Conservation (phyloP, 2,888 invertebrate genomes). For the Argyresthia albistria region DNA sequence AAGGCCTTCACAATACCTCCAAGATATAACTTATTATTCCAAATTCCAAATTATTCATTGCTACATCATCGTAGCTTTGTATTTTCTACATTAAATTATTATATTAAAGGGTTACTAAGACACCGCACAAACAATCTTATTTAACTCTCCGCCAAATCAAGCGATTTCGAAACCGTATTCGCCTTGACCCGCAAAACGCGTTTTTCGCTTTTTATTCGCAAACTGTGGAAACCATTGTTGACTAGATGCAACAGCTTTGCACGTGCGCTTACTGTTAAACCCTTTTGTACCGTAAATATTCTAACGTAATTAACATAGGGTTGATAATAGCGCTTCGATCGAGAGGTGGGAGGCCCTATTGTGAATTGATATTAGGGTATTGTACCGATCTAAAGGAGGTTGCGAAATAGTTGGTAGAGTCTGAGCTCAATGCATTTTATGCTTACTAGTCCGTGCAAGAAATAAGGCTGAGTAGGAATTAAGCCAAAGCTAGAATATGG, state of each 20-base stretch:
- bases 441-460: too few relatives aligned
- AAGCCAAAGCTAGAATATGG: too few relatives aligned
- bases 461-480: too few relatives aligned
- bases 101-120: too few relatives aligned
- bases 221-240: constrained; percentile 3
- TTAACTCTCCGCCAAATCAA: not conserved
- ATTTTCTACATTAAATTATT: too few relatives aligned
- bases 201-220: constrained; percentile 2
- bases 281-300: not conserved
- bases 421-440: constrained; percentile 5
- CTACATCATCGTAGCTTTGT: too few relatives aligned
- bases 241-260: not conserved
- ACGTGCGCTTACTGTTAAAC: not conserved
- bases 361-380: not conserved
- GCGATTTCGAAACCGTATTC: not conserved
- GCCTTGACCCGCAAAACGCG: constrained; percentile 1
- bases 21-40: too few relatives aligned
- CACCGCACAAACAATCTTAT: too few relatives aligned
- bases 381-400: constrained; percentile 8
- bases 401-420: constrained; percentile 15
- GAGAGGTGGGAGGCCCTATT: not conserved
- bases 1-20: too few relatives aligned
- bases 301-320: not conserved
- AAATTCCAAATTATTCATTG: too few relatives aligned
- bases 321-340: not conserved